Evolutionary conservation across 2,888 invertebrate genomes (phyloP), one percentile per base, ranked within the genome.

Genomic region (Caenorhabditis uteleia): DNA sequence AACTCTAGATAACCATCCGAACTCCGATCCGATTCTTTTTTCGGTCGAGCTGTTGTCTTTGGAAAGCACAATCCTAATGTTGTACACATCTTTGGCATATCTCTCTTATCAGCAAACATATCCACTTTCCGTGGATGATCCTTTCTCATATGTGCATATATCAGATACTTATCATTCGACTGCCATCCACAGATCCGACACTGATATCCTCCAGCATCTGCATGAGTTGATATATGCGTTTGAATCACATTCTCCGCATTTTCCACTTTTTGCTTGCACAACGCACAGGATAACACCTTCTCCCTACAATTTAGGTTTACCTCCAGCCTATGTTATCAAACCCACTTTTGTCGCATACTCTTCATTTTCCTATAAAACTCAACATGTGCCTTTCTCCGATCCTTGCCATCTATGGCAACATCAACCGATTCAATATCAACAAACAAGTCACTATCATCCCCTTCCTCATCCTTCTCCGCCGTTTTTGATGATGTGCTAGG

Each of bases 301-400:
- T 71, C 70, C n/a, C 72, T 67, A 45, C 31, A 67, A 43, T 38
- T 18, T 16, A 34, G 12, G 12, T 1, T 16, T 42, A 31, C 31
- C 31, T 12, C 12, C 31, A 7, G 8, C 12, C 31, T 12, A 7
- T 31, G 7, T 50, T 27, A 4, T 8, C 25, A 18, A 40, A 49
- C 59, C 34, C 55, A 58, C 59, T 70, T 55, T 29, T 69, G 69
- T n/a, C 73, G 48, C 45, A 74, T 55, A 7, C 54, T 44, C 56
- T 77, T 77, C 64, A 75, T 60, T 45, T 74, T 65, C 18, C 76
- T 48, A 49, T 69, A 75, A 40, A 75, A 77, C 39, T 72, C 74
- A 29, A 75, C 74, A 43, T 77, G 75, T 4, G 69, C 75, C 34
- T 66, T 70, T 14, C 75, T 59, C 18, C 69, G 68, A 27, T 70